phyloP scores from a whole-genome alignment of 2,113 vertebrate genomes.

The Cacatua alba region DNA sequence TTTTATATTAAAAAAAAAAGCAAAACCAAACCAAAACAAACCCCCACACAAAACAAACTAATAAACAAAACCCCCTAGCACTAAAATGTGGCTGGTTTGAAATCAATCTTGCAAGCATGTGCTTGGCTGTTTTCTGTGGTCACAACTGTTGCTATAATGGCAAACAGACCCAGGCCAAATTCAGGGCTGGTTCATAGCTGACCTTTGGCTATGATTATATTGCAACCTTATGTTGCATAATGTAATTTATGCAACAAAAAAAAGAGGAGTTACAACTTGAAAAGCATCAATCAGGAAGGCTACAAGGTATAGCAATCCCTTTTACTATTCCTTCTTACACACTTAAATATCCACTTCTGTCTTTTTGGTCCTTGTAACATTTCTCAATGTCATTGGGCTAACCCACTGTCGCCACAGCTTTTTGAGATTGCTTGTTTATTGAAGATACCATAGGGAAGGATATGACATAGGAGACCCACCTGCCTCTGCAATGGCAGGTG shows the following conservation, averaged over 20 bases:
- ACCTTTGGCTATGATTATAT: background rate
- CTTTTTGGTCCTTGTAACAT: background rate
- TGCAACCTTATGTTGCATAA: background rate
- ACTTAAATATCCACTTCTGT: background rate
- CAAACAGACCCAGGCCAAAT: background rate
- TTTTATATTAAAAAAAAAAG: background rate
- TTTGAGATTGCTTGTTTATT: background rate
- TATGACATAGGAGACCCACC: background rate
- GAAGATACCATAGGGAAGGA: background rate
- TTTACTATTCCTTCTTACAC: background rate
- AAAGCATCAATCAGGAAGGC: background rate
- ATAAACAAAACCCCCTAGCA: background rate
- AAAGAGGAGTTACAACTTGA: background rate
- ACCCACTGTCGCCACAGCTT: background rate
- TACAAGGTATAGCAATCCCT: background rate
- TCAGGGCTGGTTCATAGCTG: background rate
- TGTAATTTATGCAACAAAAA: background rate
- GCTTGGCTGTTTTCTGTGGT: background rate
- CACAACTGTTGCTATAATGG: background rate
- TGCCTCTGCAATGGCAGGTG: background rate
- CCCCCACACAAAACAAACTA: background rate
- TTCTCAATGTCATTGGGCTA: background rate
- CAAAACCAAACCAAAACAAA: rapidly evolving
- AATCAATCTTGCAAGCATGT: background rate
- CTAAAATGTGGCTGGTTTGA: background rate